phyloP scores from a whole-genome alignment of 1,140 invertebrate genomes.

The Musca domestica region DNA sequence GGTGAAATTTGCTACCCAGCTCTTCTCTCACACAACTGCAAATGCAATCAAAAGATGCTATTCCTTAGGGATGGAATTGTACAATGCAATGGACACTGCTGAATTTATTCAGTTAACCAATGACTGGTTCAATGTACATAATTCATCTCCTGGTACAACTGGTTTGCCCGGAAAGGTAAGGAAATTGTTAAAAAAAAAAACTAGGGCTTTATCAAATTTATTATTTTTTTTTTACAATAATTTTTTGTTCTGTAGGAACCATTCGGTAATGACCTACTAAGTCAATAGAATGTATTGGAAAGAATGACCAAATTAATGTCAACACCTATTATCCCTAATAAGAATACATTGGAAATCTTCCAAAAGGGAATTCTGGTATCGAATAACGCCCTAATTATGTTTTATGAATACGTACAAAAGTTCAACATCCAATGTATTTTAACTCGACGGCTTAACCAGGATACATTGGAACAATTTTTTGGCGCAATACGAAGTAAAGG shows the following conservation, averaged over 20 bases:
- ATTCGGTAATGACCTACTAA: no score
- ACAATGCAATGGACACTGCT: background rate
- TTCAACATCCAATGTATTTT: conserved; percentile 32
- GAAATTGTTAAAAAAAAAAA: no score
- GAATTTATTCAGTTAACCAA: background rate
- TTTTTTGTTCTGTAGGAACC: no score
- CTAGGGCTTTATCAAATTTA: no score
- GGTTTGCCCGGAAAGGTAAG: no score
- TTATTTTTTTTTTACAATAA: no score
- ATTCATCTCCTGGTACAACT: background rate
- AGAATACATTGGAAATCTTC: background rate
- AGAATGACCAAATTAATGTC: background rate
- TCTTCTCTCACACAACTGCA: no score
- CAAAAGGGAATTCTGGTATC: conserved; percentile 11
- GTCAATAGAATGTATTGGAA: no score
- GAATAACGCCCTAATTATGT: background rate
- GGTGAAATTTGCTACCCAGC: background rate
- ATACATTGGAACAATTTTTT: conserved; percentile 42
- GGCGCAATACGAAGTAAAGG: conserved; percentile 36
- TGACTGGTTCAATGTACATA: background rate
- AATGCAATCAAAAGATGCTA: no score
- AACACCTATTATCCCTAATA: background rate
- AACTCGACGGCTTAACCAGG: conserved; percentile 38
- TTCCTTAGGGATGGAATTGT: no score
- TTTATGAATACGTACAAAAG: conserved; percentile 7